These are phyloP conservation scores for Galaxea fascicularis DNA, from an alignment of 92 coral and sea anemone genomes.

Conservation along the genomic window DNA sequence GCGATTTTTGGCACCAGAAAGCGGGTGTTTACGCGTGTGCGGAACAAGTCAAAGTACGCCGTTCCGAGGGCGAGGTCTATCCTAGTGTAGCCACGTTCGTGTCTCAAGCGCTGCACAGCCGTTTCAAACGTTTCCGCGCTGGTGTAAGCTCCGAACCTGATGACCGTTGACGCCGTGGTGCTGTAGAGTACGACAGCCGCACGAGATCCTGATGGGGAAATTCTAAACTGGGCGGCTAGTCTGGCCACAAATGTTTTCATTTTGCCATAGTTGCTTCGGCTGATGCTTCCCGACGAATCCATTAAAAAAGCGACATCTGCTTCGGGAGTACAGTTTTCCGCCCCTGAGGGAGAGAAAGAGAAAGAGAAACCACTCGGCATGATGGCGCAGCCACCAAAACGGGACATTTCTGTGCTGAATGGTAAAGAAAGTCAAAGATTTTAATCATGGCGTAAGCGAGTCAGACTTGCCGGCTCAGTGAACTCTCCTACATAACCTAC, in stretches of 20 bases:
- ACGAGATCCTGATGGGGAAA: conserved; percentile 66
- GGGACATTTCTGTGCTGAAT: background rate
- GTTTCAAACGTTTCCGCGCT: conserved; percentile 36
- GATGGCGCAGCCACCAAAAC: background rate
- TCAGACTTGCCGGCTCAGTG: too few relatives aligned
- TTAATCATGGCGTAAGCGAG: too few relatives aligned
- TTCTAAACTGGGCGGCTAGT: conserved; percentile 54
- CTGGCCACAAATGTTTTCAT: conserved; percentile 65
- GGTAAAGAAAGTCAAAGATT: background rate
- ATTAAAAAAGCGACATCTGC: conserved; percentile 75
- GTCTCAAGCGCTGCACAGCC: conserved; percentile 46
- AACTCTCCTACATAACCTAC: too few relatives aligned
- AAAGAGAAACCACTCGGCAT: background rate
- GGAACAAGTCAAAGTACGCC: conserved; percentile 69
- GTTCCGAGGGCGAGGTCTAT: conserved; percentile 61
- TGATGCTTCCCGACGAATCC: conserved; percentile 76
- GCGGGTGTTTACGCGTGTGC: conserved; percentile 67
- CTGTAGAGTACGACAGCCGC: conserved; percentile 75
- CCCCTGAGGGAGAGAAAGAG: background rate
- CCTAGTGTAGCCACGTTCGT: conserved; percentile 56
- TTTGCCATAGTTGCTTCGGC: conserved; percentile 39
- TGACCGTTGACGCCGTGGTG: conserved; percentile 38
- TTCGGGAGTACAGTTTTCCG: conserved; percentile 48
- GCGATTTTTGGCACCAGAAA: conserved; percentile 76
- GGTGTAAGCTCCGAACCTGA: conserved; percentile 39